Base-by-base conservation (phyloP, 2,113 vertebrate genomes). In the Albula goreensis region DNA sequence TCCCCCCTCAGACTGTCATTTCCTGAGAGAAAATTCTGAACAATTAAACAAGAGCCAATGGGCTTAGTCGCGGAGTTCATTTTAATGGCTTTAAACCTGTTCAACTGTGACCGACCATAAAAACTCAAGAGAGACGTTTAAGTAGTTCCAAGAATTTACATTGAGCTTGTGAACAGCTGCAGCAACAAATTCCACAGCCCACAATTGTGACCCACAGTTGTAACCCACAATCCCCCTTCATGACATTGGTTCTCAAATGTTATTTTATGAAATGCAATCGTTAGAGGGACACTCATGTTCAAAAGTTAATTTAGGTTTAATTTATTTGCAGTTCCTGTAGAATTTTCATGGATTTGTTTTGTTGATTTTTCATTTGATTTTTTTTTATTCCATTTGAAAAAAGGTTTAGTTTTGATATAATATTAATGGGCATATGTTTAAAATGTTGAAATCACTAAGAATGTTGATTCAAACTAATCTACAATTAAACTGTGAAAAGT, bases 41-140 rank as follows among this genome's bases (percentile, higher is more conserved):
- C 93, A 93, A 93, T 95, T 95, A 95, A 94, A 94, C 91, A 89
- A 2, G 90, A 95, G 95, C 94, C 92, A 92, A 93, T 92, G 92
- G 92, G 93, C 94, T 93, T 93, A 94, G 94, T 93, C 92, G 93
- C 91, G 93, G 90, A 91, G 89, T 92, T 96, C 94, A 94, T 93
- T 95, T 94, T 95, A 93, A 93, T 51, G 79, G 90, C 94, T 96
- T 92, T 92, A 93, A 94, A 95, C 94, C 94, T 92, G 92, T 94
- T 96, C 85, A 49, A 93, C 92, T 94, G 91, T 96, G 94, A 95
- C 95, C 95, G 94, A 90, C 94, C 91, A 94, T 96, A 96, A 96
- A 96, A 94, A 92, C 91, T 94, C 93, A 92, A 93, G 94, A 92
- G 93, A 90, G 88, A 84, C 89, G 92, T 94, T 91, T 92, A 95